Evolutionary conservation across 1,140 invertebrate genomes (phyloP).

Genomic region (Megathymus violae): DNA sequence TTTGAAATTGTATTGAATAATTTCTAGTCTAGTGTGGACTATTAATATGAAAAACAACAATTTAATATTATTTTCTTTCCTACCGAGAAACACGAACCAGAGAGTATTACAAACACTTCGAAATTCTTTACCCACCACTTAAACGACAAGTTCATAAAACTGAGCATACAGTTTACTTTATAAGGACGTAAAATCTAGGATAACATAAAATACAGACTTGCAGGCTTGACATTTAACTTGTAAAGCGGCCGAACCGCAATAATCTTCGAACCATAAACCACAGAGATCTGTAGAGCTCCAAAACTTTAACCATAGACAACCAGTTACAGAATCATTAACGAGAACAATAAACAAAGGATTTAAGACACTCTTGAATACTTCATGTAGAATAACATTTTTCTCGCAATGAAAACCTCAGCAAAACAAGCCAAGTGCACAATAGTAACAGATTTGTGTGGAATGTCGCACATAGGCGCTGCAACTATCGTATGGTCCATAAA

Average conservation of each 20-base stretch:
- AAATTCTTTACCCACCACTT: no score
- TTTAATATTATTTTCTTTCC: no score
- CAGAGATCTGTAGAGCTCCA: slow-evolving; percentile 1
- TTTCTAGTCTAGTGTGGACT: no score
- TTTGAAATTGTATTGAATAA: no score
- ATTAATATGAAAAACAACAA: no score
- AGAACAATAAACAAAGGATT: slow-evolving; percentile 29
- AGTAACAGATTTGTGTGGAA: slow-evolving; percentile 1
- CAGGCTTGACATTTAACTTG: neutral
- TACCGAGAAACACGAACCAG: no score
- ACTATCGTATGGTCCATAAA: neutral
- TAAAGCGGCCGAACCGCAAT: neutral
- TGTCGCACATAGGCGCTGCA: neutral
- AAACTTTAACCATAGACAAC: slow-evolving; percentile 4
- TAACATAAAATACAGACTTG: no score
- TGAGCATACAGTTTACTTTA: no score
- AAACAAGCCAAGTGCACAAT: slow-evolving; percentile 1
- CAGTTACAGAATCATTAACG: neutral
- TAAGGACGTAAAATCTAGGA: no score
- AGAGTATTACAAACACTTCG: no score
- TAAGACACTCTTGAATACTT: no score
- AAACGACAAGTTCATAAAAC: no score
- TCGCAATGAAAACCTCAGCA: neutral
- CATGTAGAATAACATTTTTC: slow-evolving; percentile 16
- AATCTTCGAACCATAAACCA: slow-evolving; percentile 4